Percentiles rank a stretch among this genome's conserved stretches.
These are phyloP conservation scores for Amblyjoppa fuscipennis DNA, from an alignment of 2,888 invertebrate species.

Conservation along the genomic window DNA sequence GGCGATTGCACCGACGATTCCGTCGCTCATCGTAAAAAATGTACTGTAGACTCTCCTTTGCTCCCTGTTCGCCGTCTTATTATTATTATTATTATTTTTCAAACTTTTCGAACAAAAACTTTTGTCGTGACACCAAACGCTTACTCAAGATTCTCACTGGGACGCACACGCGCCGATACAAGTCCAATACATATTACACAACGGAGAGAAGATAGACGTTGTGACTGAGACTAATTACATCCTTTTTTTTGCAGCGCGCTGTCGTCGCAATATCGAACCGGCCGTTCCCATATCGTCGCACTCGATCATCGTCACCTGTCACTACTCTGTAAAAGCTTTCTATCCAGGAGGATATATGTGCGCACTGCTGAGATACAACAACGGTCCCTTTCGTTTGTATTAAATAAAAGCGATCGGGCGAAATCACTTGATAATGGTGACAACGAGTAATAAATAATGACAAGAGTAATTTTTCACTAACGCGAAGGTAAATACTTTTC, in stretches of 20 bases:
- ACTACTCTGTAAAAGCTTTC: slow-evolving; percentile 4
- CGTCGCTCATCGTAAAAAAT: slow-evolving; percentile 81
- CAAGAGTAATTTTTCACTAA: no score
- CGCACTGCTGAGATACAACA: not conserved
- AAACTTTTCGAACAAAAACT: slow-evolving; percentile 18
- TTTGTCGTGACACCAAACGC: not conserved
- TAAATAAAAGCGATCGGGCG: not conserved
- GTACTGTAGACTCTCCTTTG: slow-evolving; percentile 1
- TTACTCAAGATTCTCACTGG: slow-evolving; percentile 1
- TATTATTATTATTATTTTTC: not conserved
- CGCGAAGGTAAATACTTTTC: not conserved
- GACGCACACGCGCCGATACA: not conserved
- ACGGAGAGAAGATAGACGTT: not conserved
- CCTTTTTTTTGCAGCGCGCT: slow-evolving; percentile 38
- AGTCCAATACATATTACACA: not conserved
- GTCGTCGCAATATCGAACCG: slow-evolving; percentile 31
- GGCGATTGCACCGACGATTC: slow-evolving; percentile 82
- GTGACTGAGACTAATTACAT: slow-evolving; percentile 39
- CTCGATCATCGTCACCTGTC: slow-evolving; percentile 53
- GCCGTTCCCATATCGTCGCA: slow-evolving; percentile 13
- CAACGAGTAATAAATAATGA: not conserved
- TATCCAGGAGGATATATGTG: not conserved
- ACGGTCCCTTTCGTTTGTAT: not conserved
- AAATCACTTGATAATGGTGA: slow-evolving; percentile 13
- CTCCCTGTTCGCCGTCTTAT: not conserved